A percentile compares a stretch with the other conserved stretches of the same genome.
Conservation (phyloP, 1,140 invertebrate species). For the Parapsyche elsis region DNA sequence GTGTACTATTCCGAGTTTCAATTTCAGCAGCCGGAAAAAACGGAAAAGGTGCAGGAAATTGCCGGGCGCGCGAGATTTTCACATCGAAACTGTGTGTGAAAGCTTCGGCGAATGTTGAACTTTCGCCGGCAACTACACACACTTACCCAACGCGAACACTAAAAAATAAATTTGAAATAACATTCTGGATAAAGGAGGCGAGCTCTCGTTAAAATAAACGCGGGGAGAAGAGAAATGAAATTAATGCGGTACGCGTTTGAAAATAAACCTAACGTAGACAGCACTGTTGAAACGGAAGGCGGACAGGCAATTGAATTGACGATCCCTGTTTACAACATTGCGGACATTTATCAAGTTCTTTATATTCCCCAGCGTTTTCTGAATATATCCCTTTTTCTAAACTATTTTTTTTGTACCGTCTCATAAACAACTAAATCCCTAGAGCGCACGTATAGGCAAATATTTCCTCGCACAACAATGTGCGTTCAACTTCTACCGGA, state of each 20-base stretch:
- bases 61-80: background rate
- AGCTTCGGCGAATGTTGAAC: too few species aligned
- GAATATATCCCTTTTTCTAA: background rate
- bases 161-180: too few species aligned
- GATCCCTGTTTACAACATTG: background rate
- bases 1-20: conserved; percentile 30
- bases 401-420: background rate
- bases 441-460: background rate
- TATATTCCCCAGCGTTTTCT: background rate
- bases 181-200: too few species aligned
- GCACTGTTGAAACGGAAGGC: too few species aligned
- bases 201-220: too few species aligned
- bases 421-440: background rate
- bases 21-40: conserved; percentile 34
- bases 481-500: background rate
- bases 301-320: background rate
- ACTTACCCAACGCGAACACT: too few species aligned
- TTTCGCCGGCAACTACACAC: too few species aligned
- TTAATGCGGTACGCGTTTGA: too few species aligned
- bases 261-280: too few species aligned
- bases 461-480: background rate
- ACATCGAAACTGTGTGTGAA: background rate
- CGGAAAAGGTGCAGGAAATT: conserved; percentile 16
- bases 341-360: conserved; percentile 1
- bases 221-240: too few species aligned